Base-by-base conservation (phyloP, 2,113 vertebrate species). In the Chrysemys picta region DNA sequence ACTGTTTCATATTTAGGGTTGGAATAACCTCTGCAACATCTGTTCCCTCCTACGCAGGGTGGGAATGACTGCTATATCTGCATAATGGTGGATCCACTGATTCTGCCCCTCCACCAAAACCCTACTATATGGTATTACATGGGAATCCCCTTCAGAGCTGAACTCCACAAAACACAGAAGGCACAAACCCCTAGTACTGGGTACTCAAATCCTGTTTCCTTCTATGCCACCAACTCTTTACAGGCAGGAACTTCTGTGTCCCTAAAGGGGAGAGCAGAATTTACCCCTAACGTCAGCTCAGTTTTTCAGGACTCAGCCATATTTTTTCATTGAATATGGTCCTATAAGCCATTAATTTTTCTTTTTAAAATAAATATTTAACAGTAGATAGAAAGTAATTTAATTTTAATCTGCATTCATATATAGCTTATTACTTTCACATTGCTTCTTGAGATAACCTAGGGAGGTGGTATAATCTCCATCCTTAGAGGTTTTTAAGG, bases 321-420 rank as follows among this genome's bases (percentile, higher is more conserved):
- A 56, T 25, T 19, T 53, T 53, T 53, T 53, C 52, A 95, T 89
- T 85, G 93, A 54, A 91, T 92, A 76, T 0, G 0, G 49, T 76
- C 8, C 57, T 94, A 95, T 88, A 95, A 80, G 94, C 85, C 59
- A 83, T 88, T 47, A 38, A 50, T 72, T 25, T 31, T 50, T 56
- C 4, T 91, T 92, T 88, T 93, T 35, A 49, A 89, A 95, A 11
- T 22, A 92, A 14, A 65, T 78, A 21, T 82, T 94, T 91, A 94
- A 82, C 78, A 89, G 57, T n/a, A 85, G 50, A 38, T 62, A 49
- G 5, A 78, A 87, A 78, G 57, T 93, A 84, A 56, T 22, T 35
- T 86, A 62, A 91, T 89, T 91, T 89, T 29, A 53, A 86, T 25
- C 11, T 78, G 59, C 6, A 62, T 29, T 89, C 72, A 72, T 25